A percentile compares a stretch with the other conserved stretches of the same genome.
phyloP scores from a whole-genome alignment of 2,888 invertebrate species.

The Macropis europaea region DNA sequence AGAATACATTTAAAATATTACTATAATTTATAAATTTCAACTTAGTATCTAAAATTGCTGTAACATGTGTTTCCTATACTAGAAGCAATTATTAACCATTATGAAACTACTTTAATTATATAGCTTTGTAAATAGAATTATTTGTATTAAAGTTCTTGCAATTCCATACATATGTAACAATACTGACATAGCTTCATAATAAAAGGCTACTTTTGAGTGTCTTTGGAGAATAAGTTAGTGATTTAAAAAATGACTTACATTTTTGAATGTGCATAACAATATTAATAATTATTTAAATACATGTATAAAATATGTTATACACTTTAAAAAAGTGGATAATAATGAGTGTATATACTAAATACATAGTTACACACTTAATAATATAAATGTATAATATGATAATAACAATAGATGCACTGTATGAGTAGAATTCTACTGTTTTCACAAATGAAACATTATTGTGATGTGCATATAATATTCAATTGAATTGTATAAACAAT shows the following conservation, averaged over 20 bases:
- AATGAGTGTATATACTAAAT: not conserved
- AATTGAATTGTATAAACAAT: conserved; percentile 1
- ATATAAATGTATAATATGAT: no score
- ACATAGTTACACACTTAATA: not conserved
- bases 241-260: not conserved
- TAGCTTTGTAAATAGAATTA: conserved; percentile 29
- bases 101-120: conserved; percentile 32
- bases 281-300: not conserved
- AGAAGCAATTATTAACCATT: conserved; percentile 47
- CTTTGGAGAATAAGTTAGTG: conserved; percentile 12
- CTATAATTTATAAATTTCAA: conserved; percentile 31
- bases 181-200: conserved; percentile 8
- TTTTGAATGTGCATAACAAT: not conserved
- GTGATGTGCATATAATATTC: not conserved
- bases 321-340: not conserved
- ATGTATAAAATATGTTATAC: not conserved
- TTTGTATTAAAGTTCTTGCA: conserved; percentile 30
- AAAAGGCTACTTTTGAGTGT: conserved; percentile 8
- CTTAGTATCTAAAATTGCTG: conserved; percentile 30
- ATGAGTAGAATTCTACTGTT: not conserved
- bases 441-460: not conserved
- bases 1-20: conserved; percentile 47
- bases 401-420: not conserved
- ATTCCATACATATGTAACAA: conserved; percentile 43
- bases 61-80: conserved; percentile 38